Evolutionary conservation across 2,113 vertebrate genomes (phyloP), one percentile per base, ranked within the genome.

Genomic region (Periophthalmus modestus): DNA sequence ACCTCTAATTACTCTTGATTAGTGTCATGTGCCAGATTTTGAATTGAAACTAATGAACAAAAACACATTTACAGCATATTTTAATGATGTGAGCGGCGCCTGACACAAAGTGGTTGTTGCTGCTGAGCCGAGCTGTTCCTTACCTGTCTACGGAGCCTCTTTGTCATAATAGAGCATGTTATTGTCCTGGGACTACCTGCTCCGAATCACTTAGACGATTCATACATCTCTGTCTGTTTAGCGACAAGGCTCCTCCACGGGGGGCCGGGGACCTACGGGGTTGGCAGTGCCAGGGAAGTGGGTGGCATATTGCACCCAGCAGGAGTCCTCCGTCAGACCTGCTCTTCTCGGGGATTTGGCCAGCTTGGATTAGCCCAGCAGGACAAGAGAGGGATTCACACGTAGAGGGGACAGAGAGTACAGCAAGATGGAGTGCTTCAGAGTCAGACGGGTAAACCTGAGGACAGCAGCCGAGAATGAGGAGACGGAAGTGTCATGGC

Each of bases 281-380:
- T 74, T 78, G 78, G 82, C 84, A 82, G 75, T 72, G 88, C 86
- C 74, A 46, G 72, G 63, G 74, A 85, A 77, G 86, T 63, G 82
- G 89, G 92, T 89, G 90, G 89, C 90, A 92, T 92, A 92, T 92
- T 91, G 90, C 81, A 84, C 87, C 81, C 91, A 92, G 92, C 87
- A 78, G 87, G 92, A 80, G 63, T 18, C 55, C 86, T 85, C 73
- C 77, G 52, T 66, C 73, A 83, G 79, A 79, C 81, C 58, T 59
- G 74, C 77, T 65, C 43, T 61, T 79, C 78, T 58, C 79, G 84
- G 82, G 77, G 92, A 84, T 84, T 83, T 73, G 89, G 89, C 85
- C 85, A 71, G 85, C 87, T 90, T 83, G 85, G 84, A 86, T 88
- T 87, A 86, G 83, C 86, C 68, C 82, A 87, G 85, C 79, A 65